Base-by-base conservation (phyloP, 2,888 invertebrate genomes). In the Linnaemya vulpina region DNA sequence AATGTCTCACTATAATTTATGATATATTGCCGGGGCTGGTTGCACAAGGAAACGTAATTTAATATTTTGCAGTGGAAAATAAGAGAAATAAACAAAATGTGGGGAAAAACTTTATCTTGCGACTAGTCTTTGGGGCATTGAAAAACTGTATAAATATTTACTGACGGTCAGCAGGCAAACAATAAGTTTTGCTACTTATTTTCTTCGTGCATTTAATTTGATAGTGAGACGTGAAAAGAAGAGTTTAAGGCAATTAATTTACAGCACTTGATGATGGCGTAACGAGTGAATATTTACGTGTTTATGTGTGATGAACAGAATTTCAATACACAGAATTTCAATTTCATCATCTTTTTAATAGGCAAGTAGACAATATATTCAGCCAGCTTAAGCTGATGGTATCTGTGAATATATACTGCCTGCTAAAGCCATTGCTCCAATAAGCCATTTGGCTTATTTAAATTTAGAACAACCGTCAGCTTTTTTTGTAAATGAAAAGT, bases 1-100 rank as follows among this genome's bases (percentile, higher is more conserved):
- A 77, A 74, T 62, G 74, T 84, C 73, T 74, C 68, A 73, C 49
- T 62, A 15, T 74, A 84, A 76, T 80, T 71, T 68, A 70, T 71
- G 49, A 43, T 53, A 35, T 71, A 80, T 80, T 71, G 67, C 58
- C 38, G 58, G 38, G 38, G 53, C 55, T 76, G 55, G 11, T 55
- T 11, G 30, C 1, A 17, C 2, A 58, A 20, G n/a, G 49, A 60
- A 46, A 74, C 9, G 3, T 15, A 62, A 15, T 53, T 83, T 38
- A 43, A 53, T 43, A 49, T 38, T 60, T 70, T 75, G 62, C 46
- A 30, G 58, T 67, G 43, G 55, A 71, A 63, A 58, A 17, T 20
- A 43, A 35, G 46, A 46, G 63, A 25, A 9, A 51, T 10, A 60
- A 35, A 71, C 10, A 55, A 20, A 62, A 51, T 17, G 9, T 40